These are phyloP conservation scores for Chaetodon trifascialis DNA, from an alignment of 2,113 vertebrate species.

Conservation along the genomic window DNA sequence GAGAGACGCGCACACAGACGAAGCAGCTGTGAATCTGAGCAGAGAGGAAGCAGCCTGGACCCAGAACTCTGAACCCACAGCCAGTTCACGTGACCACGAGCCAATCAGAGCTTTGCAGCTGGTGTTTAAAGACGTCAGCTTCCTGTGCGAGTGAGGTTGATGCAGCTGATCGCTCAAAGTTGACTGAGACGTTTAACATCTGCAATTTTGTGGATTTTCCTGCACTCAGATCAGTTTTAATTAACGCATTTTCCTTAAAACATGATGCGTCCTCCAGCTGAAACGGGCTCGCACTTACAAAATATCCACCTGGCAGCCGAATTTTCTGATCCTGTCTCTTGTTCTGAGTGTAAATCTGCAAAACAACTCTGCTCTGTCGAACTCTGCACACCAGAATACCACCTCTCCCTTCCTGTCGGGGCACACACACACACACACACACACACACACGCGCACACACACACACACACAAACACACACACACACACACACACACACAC, in stretches of 20 bases:
- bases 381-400: neutral
- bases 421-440: neutral
- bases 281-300: neutral
- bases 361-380: too few relatives aligned
- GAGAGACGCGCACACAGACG: neutral
- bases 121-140: too few relatives aligned
- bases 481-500: neutral
- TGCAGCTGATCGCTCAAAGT: too few relatives aligned
- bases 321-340: neutral
- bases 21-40: too few relatives aligned
- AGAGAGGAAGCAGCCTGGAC: too few relatives aligned
- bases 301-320: neutral
- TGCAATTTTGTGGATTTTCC: neutral
- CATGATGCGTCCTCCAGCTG: too few relatives aligned
- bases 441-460: constrained; percentile 2
- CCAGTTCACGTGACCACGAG: too few relatives aligned
- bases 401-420: too few relatives aligned
- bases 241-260: too few relatives aligned
- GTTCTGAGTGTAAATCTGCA: neutral
- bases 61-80: too few relatives aligned
- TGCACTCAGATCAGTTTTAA: neutral
- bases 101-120: too few relatives aligned
- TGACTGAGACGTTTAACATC: neutral
- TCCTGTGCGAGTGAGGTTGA: neutral
- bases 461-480: neutral